Evolutionary conservation across 2,113 vertebrate genomes (phyloP).

Genomic region (Xenopus laevis): DNA sequence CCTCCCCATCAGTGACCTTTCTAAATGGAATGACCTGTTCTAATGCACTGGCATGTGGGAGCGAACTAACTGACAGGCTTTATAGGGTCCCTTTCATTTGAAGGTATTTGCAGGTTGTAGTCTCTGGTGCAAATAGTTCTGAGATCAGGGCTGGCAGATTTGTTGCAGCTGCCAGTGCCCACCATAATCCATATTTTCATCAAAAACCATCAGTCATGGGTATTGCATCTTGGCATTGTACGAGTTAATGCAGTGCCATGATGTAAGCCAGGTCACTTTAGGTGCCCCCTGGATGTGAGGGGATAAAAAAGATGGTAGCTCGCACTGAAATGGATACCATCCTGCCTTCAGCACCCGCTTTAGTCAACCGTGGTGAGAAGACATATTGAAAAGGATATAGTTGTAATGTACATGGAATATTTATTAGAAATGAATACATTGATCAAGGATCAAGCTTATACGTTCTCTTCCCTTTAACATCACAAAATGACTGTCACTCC

Average conservation of each 20-base stretch:
- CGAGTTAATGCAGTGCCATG: too few relatives aligned
- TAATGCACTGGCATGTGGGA: not conserved
- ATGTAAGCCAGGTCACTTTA: too few relatives aligned
- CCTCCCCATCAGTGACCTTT: conserved; percentile 3
- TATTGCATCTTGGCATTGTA: not conserved
- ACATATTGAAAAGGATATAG: not conserved
- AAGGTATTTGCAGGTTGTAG: too few relatives aligned
- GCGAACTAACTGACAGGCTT: not conserved
- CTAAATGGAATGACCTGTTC: not conserved
- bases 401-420: not conserved
- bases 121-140: too few relatives aligned
- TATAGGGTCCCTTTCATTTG: not conserved
- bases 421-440: not conserved
- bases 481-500: not conserved
- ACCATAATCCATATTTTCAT: not conserved
- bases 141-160: not conserved
- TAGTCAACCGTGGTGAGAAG: not conserved
- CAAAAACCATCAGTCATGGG: not conserved
- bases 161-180: conserved; percentile 20
- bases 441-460: too few relatives aligned
- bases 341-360: not conserved
- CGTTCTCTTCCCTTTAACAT: not conserved
- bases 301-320: too few relatives aligned
- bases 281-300: too few relatives aligned
- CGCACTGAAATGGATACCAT: too few relatives aligned